A percentile compares a stretch with the other conserved stretches of the same genome.
These are phyloP conservation scores for Tenthredo notha DNA, from an alignment of 2,888 invertebrate species.

Conservation along the genomic window DNA sequence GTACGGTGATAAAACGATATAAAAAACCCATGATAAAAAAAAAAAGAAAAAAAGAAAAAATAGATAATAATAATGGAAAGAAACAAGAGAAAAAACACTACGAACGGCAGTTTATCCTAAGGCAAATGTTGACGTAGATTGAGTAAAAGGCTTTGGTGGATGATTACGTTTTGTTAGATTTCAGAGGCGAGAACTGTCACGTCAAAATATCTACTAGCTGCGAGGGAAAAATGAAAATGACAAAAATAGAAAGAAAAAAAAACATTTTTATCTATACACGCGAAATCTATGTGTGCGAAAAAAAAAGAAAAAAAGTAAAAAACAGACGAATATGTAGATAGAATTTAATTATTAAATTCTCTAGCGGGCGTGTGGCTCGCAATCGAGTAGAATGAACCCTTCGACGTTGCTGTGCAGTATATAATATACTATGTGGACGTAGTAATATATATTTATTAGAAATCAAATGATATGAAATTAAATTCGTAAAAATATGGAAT, in stretches of 20 bases:
- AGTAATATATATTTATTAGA: not conserved
- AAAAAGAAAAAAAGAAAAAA: not conserved
- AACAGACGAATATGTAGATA: not conserved
- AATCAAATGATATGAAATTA: not conserved
- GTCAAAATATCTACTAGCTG: not conserved
- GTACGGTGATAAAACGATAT: slow-evolving; percentile 12
- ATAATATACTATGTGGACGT: not conserved
- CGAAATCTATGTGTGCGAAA: not conserved
- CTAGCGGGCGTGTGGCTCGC: not conserved
- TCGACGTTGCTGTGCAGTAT: not conserved
- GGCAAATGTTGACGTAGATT: not conserved
- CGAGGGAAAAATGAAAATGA: not conserved
- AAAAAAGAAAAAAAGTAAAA: not conserved
- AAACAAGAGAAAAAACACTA: not conserved
- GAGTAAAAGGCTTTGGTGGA: not conserved
- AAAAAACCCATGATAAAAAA: not conserved
- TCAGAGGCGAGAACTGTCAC: not conserved
- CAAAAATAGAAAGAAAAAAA: no score
- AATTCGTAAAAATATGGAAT: not conserved
- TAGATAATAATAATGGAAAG: not conserved
- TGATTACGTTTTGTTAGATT: not conserved
- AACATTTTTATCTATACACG: no score
- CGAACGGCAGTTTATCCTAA: not conserved
- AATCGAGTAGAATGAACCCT: slow-evolving; percentile 17
- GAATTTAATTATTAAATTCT: slow-evolving; percentile 18